Evolutionary conservation across 2,113 vertebrate species (phyloP).

Genomic region (Thunnus thynnus): DNA sequence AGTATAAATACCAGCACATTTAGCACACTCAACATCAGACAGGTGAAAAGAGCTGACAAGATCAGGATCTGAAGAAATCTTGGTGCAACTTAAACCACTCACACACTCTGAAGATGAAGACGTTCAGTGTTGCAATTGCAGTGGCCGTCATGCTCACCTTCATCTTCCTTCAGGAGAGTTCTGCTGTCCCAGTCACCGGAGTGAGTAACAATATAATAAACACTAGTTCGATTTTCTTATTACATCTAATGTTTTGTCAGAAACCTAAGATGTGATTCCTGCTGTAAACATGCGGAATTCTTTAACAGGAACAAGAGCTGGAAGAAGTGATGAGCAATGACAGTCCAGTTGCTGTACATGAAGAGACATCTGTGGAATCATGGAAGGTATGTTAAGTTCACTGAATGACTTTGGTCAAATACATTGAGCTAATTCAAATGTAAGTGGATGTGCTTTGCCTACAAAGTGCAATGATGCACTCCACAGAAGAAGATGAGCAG

Average conservation of each 20-base stretch:
- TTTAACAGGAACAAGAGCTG: conserved; percentile 28
- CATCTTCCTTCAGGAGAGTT: conserved; percentile 49
- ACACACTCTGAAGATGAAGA: not conserved
- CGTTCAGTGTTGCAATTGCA: not conserved
- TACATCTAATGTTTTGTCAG: too few relatives aligned
- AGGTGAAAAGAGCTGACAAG: too few relatives aligned
- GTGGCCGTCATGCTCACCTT: conserved; percentile 33
- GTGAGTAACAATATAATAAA: conserved; percentile 46
- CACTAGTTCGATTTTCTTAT: not conserved
- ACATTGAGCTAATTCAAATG: not conserved
- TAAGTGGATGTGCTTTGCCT: too few relatives aligned
- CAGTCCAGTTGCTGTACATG: conserved; percentile 17
- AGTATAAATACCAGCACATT: too few relatives aligned
- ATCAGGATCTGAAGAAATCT: too few relatives aligned
- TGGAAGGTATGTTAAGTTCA: conserved; percentile 57
- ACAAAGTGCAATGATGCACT: too few relatives aligned
- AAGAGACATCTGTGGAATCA: conserved; percentile 11
- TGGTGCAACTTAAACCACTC: not conserved
- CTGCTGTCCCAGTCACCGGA: conserved; percentile 49
- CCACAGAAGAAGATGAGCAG: not conserved
- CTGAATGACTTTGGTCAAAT: conserved; percentile 26
- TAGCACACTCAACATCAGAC: too few relatives aligned
- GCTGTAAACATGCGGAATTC: not conserved
- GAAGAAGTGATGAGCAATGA: conserved; percentile 9
- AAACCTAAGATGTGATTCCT: not conserved